phyloP scores from a whole-genome alignment of 2,797 vertebrate species.

The Phrynocephalus forsythii region DNA sequence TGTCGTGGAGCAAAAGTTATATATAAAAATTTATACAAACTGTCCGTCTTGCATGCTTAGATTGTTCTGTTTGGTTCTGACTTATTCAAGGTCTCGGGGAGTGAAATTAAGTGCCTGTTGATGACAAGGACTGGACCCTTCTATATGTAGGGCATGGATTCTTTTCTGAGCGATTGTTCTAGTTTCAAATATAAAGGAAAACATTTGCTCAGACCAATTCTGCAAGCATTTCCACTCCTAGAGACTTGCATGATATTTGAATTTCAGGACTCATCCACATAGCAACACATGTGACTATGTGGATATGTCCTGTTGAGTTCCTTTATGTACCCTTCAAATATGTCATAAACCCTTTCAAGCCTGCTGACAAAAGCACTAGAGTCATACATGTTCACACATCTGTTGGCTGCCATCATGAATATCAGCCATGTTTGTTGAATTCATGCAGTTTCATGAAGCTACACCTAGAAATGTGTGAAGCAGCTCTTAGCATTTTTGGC shows the following conservation, averaged over 20 bases:
- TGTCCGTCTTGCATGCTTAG: neutral
- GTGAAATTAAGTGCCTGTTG: neutral
- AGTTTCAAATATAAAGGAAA: neutral
- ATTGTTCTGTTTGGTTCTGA: rapidly evolving
- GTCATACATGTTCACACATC: neutral
- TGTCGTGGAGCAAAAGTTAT: neutral
- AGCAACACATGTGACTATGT: neutral
- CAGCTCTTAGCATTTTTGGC: neutral
- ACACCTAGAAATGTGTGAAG: neutral
- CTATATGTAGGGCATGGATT: neutral
- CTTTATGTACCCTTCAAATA: neutral
- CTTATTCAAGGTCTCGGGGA: neutral
- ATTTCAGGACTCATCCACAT: neutral
- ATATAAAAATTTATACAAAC: too few species aligned
- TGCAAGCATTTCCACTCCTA: neutral
- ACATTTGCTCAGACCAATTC: neutral
- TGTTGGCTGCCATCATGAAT: neutral
- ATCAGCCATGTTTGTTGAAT: neutral
- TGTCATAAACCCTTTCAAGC: neutral
- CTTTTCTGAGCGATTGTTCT: neutral
- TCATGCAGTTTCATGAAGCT: neutral
- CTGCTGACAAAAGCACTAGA: neutral
- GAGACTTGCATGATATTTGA: neutral
- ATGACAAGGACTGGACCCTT: neutral
- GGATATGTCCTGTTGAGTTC: neutral